These are phyloP conservation scores for Sisyra terminalis DNA, from an alignment of 2,888 invertebrate genomes.

Conservation along the genomic window DNA sequence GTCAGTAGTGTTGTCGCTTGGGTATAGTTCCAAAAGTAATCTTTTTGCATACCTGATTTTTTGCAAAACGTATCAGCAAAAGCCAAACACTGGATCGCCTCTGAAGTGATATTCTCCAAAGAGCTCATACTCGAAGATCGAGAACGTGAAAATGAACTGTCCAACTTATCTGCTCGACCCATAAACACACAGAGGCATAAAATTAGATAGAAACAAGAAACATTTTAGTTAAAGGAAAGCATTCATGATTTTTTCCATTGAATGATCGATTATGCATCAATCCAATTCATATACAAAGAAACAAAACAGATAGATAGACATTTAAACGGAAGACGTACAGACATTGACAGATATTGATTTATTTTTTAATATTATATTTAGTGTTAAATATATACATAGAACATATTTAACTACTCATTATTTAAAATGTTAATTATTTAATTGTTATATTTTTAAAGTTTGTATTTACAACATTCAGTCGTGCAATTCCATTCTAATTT, in stretches of 20 bases:
- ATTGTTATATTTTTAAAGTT: too few species aligned
- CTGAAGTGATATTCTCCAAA: constrained; percentile 90
- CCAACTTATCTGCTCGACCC: constrained; percentile 87
- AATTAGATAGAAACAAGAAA: neutral
- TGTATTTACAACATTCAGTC: too few species aligned
- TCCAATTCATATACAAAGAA: neutral
- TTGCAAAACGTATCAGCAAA: constrained; percentile 92
- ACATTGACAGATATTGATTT: neutral
- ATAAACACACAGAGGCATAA: constrained; percentile 26
- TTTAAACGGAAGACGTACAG: neutral
- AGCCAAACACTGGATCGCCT: constrained; percentile 88
- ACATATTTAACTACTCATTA: too few species aligned
- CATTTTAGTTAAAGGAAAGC: neutral
- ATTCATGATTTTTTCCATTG: neutral
- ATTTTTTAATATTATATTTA: neutral
- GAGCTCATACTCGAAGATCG: constrained; percentile 96
- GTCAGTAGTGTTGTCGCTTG: too few species aligned
- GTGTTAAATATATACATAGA: too few species aligned
- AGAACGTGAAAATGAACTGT: constrained; percentile 91
- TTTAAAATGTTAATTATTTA: too few species aligned
- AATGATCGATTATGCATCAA: neutral
- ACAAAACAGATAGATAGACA: neutral
- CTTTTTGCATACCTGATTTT: constrained; percentile 85
- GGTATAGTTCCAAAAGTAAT: too few species aligned
- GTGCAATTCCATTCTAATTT: too few species aligned